A percentile compares a stretch with the other conserved stretches of the same genome.
These are phyloP conservation scores for Archivesica marissinica DNA, from an alignment of 1,140 invertebrate species.

Conservation along the genomic window DNA sequence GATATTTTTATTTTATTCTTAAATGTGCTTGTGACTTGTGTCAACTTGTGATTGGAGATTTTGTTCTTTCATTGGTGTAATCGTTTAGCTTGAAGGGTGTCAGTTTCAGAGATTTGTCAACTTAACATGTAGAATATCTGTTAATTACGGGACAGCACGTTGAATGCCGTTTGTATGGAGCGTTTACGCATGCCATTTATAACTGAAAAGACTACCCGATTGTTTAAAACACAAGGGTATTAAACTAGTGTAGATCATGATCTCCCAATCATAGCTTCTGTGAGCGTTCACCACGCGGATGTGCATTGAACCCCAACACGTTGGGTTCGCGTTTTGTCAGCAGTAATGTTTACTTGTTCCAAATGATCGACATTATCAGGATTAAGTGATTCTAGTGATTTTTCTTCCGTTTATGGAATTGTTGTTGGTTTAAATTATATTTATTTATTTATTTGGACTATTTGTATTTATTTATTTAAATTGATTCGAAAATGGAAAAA, in stretches of 20 bases:
- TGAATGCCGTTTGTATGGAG: conserved; percentile 27
- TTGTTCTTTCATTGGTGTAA: conserved; percentile 6
- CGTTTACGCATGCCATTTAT: conserved; percentile 55
- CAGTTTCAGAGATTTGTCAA: conserved; percentile 30
- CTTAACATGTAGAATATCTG: conserved; percentile 37
- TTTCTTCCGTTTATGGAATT: conserved; percentile 6
- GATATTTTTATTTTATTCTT: conserved; percentile 32
- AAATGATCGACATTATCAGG: conserved; percentile 21
- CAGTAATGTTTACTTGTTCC: conserved; percentile 40
- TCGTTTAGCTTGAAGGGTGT: conserved; percentile 30
- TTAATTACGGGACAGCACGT: conserved; percentile 47
- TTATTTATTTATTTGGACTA: conserved; percentile 48
- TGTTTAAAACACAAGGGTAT: conserved; percentile 64
- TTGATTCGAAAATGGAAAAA: conserved; percentile 52
- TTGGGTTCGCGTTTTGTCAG: conserved; percentile 55
- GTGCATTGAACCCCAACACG: conserved; percentile 47
- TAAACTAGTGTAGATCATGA: conserved; percentile 37
- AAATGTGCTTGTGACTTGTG: conserved; percentile 27
- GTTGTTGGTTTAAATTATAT: background rate
- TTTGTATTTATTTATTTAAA: conserved; percentile 51
- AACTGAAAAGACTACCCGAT: conserved; percentile 54
- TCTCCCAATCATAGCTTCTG: conserved; percentile 52
- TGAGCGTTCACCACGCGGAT: conserved; percentile 37
- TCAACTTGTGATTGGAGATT: conserved; percentile 38
- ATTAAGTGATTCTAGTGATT: conserved; percentile 41